Evolutionary conservation across 2,797 vertebrate genomes (phyloP).

Genomic region (Malacoraja senta): DNA sequence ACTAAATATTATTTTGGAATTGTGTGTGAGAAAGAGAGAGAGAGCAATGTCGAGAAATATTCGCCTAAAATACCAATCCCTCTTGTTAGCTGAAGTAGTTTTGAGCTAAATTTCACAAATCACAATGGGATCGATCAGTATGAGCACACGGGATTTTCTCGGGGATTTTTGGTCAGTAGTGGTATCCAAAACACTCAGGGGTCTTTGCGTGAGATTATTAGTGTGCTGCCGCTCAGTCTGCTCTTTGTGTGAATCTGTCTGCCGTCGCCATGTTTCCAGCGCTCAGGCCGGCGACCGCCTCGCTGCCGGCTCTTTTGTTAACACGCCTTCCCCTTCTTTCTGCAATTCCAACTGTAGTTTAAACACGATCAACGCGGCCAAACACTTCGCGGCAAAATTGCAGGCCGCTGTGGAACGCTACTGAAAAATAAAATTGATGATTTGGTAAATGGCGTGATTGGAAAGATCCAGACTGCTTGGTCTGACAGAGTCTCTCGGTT

Average conservation of each 20-base stretch:
- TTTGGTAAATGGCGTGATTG: neutral
- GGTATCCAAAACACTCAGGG: no score
- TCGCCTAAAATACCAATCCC: neutral
- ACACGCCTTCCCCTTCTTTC: neutral
- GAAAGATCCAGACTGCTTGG: neutral
- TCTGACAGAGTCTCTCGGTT: neutral
- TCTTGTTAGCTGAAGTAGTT: neutral
- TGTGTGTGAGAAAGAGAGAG: no score
- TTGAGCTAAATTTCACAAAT: neutral
- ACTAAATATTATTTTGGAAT: neutral
- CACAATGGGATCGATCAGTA: neutral
- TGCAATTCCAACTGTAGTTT: neutral
- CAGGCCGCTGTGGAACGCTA: neutral
- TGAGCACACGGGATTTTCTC: neutral
- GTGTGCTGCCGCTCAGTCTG: neutral
- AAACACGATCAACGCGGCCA: neutral
- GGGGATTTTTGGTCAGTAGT: neutral
- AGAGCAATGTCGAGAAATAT: no score
- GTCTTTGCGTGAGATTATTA: neutral
- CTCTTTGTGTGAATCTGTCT: neutral
- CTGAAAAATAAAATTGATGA: neutral
- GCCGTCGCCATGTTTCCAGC: constrained; percentile 20
- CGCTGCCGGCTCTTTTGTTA: neutral
- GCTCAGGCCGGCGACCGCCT: neutral
- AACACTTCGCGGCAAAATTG: neutral